Percentiles rank a stretch among this genome's conserved stretches.
Evolutionary conservation across 2,888 invertebrate species (phyloP).

Genomic region (Ommatoiulus sabulosus): DNA sequence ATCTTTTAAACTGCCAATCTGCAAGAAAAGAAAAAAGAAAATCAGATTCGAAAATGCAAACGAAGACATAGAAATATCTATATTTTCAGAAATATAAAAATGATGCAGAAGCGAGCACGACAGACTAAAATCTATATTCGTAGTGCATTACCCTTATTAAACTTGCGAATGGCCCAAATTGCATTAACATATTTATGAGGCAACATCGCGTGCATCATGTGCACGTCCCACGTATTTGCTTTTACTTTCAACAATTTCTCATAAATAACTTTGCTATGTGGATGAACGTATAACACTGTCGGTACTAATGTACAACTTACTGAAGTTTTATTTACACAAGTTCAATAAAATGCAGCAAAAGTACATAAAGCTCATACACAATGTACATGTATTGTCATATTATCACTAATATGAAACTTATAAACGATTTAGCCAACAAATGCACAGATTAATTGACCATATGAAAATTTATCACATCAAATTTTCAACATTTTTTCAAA

Average conservation of each 20-base stretch:
- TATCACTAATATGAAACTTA: neutral
- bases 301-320: too few relatives aligned
- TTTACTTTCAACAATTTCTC: neutral
- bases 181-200: neutral
- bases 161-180: neutral
- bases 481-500: too few relatives aligned
- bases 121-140: conserved; percentile 18
- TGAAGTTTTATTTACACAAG: too few relatives aligned
- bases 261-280: neutral
- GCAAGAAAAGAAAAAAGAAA: conserved; percentile 70
- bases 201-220: neutral
- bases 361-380: neutral
- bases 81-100: neutral
- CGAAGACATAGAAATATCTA: neutral
- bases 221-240: neutral
- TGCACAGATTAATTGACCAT: neutral
- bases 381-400: neutral
- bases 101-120: neutral
- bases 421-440: neutral
- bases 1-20: conserved; percentile 90
- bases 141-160: neutral
- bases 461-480: neutral
- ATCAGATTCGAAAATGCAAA: conserved; percentile 50
- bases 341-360: too few relatives aligned
- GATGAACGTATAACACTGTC: too few relatives aligned